Evolutionary conservation across 2,797 vertebrate species (phyloP).

Genomic region (Megalops cyprinoides): DNA sequence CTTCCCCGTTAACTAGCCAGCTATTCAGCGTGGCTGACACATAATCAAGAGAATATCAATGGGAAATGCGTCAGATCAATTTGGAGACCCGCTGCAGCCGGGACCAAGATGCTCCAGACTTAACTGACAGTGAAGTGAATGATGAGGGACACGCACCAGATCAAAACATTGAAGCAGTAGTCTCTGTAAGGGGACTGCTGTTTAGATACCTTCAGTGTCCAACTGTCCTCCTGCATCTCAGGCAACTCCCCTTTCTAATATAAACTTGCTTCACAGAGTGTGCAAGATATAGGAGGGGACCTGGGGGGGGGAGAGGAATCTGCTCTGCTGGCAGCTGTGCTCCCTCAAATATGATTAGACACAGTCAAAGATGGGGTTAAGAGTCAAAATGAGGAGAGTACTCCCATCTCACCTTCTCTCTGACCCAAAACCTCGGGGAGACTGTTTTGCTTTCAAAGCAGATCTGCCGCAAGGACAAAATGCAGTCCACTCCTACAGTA

Average conservation of each 20-base stretch:
- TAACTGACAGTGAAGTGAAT: conserved; percentile 11
- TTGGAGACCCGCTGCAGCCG: background rate
- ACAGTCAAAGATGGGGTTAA: background rate
- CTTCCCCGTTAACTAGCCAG: conserved; percentile 32
- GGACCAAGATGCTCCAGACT: background rate
- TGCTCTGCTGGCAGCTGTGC: background rate
- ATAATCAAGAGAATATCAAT: conserved; percentile 22
- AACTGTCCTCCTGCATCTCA: background rate
- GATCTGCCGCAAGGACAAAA: background rate
- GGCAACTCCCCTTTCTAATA: background rate
- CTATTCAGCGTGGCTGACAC: conserved; percentile 10
- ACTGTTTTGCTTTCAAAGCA: background rate
- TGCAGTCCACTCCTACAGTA: background rate
- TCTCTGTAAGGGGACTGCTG: conserved; percentile 33
- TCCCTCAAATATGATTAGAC: background rate
- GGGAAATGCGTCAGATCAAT: conserved; percentile 20
- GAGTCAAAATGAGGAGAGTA: background rate
- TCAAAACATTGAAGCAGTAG: background rate
- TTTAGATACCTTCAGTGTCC: background rate
- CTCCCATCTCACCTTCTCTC: background rate
- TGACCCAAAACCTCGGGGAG: background rate
- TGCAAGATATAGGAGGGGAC: background rate
- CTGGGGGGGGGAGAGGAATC: background rate
- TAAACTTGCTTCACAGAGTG: background rate
- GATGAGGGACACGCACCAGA: conserved; percentile 7